phyloP scores from a whole-genome alignment of 2,888 invertebrate species.

The Mactromeris polynyma region DNA sequence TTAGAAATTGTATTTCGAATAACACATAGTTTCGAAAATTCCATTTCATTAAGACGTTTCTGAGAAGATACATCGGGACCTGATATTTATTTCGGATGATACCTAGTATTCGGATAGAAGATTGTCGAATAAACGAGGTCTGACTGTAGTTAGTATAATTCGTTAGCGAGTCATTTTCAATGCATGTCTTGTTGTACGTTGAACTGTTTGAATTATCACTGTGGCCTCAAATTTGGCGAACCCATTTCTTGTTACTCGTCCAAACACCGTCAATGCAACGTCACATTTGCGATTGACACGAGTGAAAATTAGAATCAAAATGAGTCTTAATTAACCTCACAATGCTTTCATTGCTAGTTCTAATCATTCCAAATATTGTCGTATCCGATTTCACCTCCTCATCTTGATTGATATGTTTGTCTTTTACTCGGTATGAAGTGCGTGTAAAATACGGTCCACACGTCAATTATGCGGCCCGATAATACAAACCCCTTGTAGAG shows the following conservation, averaged over 20 bases:
- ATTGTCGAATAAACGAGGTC: no score
- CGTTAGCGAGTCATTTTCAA: no score
- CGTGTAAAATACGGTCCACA: conserved; percentile 39
- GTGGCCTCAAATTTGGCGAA: not conserved
- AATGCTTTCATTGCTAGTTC: not conserved
- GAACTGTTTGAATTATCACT: no score
- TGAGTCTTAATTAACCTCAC: conserved; percentile 3
- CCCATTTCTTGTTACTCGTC: not conserved
- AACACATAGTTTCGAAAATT: no score
- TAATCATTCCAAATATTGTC: conserved; percentile 3
- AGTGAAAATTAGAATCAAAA: not conserved
- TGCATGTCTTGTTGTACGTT: no score
- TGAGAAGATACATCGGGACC: no score
- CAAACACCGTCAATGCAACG: not conserved
- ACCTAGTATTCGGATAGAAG: no score
- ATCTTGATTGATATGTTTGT: conserved; percentile 39
- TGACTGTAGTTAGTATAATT: no score
- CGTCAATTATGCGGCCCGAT: conserved; percentile 41
- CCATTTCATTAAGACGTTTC: no score
- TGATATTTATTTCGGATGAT: no score
- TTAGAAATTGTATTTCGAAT: no score
- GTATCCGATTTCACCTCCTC: not conserved
- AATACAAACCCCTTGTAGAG: conserved; percentile 29
- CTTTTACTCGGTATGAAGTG: conserved; percentile 35
- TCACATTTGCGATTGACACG: not conserved